Base-by-base conservation (phyloP, 2,113 vertebrate genomes). In the Tylochromis polylepis region DNA sequence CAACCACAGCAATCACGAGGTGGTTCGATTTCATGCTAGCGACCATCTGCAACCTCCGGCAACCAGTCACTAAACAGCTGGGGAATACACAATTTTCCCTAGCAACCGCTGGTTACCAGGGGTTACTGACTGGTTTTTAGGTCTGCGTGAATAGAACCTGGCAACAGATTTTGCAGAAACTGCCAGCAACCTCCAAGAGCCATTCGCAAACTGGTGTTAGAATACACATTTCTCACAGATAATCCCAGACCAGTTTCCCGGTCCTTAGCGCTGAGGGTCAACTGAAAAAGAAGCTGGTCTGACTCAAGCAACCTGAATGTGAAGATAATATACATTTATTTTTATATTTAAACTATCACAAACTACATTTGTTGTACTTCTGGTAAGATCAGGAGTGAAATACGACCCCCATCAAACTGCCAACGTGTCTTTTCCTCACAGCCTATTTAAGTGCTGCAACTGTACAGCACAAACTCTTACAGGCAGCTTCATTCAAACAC, bases 401-500 rank as follows among this genome's bases (percentile, higher is more conserved):
- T 49, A 75, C 0, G 2, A 15, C 24, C 24, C 43, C 41, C 5
- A 20, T 75, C 67, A 75, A 49, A 75, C 24, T 75, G 67, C 70
- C 24, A 75, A 20, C 43, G 18, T 14, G 38, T 27, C 43, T 3
- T 20, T 51, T 53, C n/a, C 55, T 62, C 14, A 77, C 12, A 29
- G 43, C 18, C 18, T 43, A 41, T 4, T 78, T 51, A 62, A 82
- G 34, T 18, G 62, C 16, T 51, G 57, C 27, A 79, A 41, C 43
- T 80, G 75, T 59, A 29, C 11, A 59, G 51, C 29, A 8, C n/a
- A 41, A 43, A 67, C 58, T 56, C 79, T 22, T 5, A 83, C 22
- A 56, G 29, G 34, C 27, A 84, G 56, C 34, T 75, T 56, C 46
- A 59, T 65, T 58, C 60, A 78, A 81, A 90, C 84, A 78, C 70